A percentile compares a stretch with the other conserved stretches of the same genome.
These are phyloP conservation scores for Nesometra sesokonis DNA, from an alignment of 35 echinoderm and acorn worm genomes.

Conservation along the genomic window DNA sequence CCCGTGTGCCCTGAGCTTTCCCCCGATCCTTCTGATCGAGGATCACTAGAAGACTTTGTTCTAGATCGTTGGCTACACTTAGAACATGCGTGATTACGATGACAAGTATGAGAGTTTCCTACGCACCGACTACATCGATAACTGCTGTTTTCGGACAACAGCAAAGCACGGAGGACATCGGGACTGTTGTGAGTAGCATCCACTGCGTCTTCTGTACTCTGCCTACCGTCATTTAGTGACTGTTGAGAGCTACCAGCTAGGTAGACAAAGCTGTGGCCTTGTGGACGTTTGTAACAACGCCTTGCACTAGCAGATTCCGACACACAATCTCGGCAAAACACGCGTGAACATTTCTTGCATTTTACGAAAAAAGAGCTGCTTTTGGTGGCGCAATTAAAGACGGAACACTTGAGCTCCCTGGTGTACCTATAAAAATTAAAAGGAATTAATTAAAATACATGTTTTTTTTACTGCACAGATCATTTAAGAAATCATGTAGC, in stretches of 20 bases:
- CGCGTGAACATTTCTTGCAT: constrained; percentile 50
- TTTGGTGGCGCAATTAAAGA: constrained; percentile 45
- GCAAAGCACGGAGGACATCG: not conserved
- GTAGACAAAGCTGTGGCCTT: constrained; percentile 60
- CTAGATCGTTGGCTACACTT: not conserved
- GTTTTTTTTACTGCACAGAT: too few species aligned
- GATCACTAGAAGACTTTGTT: not conserved
- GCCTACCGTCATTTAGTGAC: not conserved
- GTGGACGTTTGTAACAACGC: constrained; percentile 64
- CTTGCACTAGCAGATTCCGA: constrained; percentile 39
- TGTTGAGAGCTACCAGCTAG: not conserved
- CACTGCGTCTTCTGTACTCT: not conserved
- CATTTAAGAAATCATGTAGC: too few species aligned
- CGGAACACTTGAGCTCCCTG: constrained; percentile 41
- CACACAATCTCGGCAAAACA: constrained; percentile 53
- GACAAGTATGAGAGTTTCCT: not conserved
- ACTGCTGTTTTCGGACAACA: not conserved
- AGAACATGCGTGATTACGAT: not conserved
- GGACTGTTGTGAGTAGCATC: not conserved
- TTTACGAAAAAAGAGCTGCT: constrained; percentile 21
- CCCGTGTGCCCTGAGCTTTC: not conserved
- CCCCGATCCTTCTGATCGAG: not conserved
- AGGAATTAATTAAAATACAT: not conserved
- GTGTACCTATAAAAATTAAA: not conserved
- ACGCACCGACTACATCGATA: not conserved